phyloP scores from a whole-genome alignment of 2,797 vertebrate species.

The Balearica regulorum region DNA sequence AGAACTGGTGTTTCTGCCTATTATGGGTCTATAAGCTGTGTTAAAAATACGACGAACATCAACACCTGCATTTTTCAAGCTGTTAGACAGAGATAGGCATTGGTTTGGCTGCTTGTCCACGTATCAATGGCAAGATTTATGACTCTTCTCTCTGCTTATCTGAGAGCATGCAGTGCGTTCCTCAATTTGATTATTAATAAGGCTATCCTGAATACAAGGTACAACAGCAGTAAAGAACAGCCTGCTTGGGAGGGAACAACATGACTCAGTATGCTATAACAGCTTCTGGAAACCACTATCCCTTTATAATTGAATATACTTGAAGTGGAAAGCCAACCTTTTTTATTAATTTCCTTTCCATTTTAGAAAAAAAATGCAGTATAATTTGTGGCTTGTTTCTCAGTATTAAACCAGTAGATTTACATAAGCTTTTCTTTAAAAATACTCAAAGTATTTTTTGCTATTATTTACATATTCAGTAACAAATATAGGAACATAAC shows the following conservation, averaged over 20 bases:
- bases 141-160: constrained; percentile 22
- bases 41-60: background rate
- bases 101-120: constrained; percentile 1
- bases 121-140: constrained; percentile 25
- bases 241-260: background rate
- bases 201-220: background rate
- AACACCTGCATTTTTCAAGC: constrained; percentile 17
- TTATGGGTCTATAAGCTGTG: background rate
- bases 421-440: background rate
- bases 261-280: background rate
- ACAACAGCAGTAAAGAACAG: background rate
- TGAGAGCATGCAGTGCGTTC: background rate
- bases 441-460: background rate
- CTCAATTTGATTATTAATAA: constrained; percentile 32
- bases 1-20: background rate
- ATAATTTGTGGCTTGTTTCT: background rate
- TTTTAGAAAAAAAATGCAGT: background rate
- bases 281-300: background rate
- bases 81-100: constrained; percentile 36
- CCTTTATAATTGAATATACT: background rate
- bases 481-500: background rate
- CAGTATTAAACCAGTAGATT: background rate
- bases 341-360: background rate
- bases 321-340: background rate
- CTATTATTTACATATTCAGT: background rate